Evolutionary conservation across 2,113 vertebrate genomes (phyloP).

Genomic region (Rhabdornis inornatus): DNA sequence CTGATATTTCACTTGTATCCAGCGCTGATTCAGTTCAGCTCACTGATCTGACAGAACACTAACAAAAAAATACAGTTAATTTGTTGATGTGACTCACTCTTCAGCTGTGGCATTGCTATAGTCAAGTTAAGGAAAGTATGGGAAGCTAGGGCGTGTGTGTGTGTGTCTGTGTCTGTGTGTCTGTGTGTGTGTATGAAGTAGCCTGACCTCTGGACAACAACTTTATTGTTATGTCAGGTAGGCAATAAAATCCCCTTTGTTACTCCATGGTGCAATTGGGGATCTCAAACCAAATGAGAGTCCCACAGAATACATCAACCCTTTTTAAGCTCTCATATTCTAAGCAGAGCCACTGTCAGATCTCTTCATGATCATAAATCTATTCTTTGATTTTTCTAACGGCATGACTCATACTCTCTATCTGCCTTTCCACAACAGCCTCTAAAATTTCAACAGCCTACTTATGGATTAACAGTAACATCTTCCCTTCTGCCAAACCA

Average conservation of each 20-base stretch:
- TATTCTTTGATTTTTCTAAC: background rate
- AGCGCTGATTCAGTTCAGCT: background rate
- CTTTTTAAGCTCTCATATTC: background rate
- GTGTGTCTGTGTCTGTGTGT: background rate
- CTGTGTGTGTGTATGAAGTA: background rate
- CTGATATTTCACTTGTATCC: background rate
- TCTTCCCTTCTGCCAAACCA: constrained; percentile 5
- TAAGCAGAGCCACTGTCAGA: background rate
- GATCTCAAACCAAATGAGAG: background rate
- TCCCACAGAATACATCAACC: background rate
- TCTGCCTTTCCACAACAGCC: background rate
- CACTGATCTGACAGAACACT: background rate
- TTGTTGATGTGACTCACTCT: constrained; percentile 6
- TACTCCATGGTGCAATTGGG: background rate
- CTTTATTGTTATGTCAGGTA: background rate
- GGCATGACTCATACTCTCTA: background rate
- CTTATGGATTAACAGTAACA: background rate
- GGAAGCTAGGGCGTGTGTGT: background rate
- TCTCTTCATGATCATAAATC: background rate
- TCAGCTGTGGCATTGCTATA: background rate
- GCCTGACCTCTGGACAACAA: background rate
- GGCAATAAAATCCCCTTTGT: background rate
- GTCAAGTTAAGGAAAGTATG: background rate
- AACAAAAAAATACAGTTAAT: background rate
- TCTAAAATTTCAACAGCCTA: constrained; percentile 11